Conservation (phyloP, 2,797 vertebrate species). For the Nannoperca obscura region DNA sequence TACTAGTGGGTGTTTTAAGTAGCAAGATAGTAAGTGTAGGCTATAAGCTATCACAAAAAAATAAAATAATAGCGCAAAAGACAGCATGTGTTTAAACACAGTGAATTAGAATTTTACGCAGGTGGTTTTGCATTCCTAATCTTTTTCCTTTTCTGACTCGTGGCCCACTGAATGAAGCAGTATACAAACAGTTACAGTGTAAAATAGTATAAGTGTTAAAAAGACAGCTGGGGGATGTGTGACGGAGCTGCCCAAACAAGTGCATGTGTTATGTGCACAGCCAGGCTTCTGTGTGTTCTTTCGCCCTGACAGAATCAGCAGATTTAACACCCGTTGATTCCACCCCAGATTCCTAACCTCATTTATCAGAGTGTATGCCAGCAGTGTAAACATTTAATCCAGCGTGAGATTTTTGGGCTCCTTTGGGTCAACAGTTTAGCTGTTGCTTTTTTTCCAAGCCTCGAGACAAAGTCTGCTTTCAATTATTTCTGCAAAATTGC, state of each 20-base stretch:
- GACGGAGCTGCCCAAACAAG: slow-evolving; percentile 36
- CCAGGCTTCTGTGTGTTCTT: slow-evolving; percentile 63
- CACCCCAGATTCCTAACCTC: slow-evolving; percentile 82
- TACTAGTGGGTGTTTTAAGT: background rate
- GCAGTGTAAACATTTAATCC: slow-evolving; percentile 88
- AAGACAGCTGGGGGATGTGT: slow-evolving; percentile 25
- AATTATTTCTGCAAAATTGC: slow-evolving; percentile 93
- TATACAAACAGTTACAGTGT: slow-evolving; percentile 8
- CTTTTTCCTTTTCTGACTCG: background rate
- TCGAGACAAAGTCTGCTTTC: slow-evolving; percentile 91
- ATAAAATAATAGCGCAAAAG: background rate
- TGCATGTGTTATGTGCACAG: slow-evolving; percentile 40
- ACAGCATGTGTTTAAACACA: background rate
- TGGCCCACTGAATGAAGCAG: slow-evolving; percentile 5
- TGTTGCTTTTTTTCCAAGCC: slow-evolving; percentile 73
- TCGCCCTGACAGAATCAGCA: slow-evolving; percentile 74
- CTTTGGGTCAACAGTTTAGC: slow-evolving; percentile 88
- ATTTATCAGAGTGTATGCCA: slow-evolving; percentile 84
- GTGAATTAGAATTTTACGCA: slow-evolving; percentile 18
- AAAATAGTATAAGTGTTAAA: slow-evolving; percentile 11
- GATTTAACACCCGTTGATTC: slow-evolving; percentile 80
- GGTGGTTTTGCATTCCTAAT: background rate
- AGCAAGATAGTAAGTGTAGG: background rate
- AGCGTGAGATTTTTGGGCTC: slow-evolving; percentile 83
- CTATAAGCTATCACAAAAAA: background rate